Evolutionary conservation across 2,797 vertebrate genomes (phyloP).

Genomic region (Gorsachius magnificus): DNA sequence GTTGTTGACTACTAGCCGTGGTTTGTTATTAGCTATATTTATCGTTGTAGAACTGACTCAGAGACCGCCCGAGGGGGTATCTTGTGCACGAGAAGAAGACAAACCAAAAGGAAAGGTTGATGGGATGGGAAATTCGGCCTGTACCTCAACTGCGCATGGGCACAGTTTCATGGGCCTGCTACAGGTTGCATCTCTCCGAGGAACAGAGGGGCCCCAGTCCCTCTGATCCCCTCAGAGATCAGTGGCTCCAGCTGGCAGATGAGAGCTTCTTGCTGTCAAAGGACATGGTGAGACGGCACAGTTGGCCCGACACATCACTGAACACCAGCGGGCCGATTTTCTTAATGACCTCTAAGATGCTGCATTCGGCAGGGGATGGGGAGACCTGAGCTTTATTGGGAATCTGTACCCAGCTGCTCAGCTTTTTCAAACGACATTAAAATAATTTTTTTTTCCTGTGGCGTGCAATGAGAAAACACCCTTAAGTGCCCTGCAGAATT

Average conservation of each 20-base stretch:
- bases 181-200: neutral
- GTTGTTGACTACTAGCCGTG: accelerated
- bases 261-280: neutral
- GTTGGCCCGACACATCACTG: neutral
- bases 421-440: neutral
- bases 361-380: neutral
- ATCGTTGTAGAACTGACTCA: accelerated
- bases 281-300: accelerated
- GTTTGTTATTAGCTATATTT: neutral
- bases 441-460: neutral
- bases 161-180: neutral
- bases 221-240: neutral
- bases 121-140: neutral
- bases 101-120: neutral
- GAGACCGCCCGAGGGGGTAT: neutral
- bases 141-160: neutral
- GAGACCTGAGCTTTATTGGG: neutral
- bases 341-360: neutral
- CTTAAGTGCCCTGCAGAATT: neutral
- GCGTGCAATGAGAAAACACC: neutral
- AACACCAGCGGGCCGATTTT: neutral
- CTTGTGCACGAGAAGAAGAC: neutral
- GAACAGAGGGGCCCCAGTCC: neutral
- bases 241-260: neutral
- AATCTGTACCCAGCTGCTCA: neutral